Evolutionary conservation across 2,113 vertebrate species (phyloP), one percentile per base, ranked within the genome.

Genomic region (Fulmarus glacialis): DNA sequence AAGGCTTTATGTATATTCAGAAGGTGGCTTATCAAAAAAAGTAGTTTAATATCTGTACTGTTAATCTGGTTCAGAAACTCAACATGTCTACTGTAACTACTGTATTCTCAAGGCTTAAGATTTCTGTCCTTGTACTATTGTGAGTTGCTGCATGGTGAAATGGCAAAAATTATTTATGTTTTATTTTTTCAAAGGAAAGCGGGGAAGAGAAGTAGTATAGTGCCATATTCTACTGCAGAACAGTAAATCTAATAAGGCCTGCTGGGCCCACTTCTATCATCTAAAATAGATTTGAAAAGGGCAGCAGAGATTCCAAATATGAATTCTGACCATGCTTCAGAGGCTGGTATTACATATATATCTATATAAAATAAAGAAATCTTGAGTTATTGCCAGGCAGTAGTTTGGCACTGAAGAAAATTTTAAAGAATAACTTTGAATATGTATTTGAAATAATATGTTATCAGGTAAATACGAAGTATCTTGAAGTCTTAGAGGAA

Each of bases 181-280:
- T 79, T 52, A 60, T 85, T 97, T 97, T 97, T 94, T 96, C 89
- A 97, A 91, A 4, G 4, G 53, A 17, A 95, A 84, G 79, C 75
- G 60, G 66, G 32, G 8, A 96, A 93, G 56, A 83, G 71, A 93
- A 97, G 83, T 93, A 91, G 62, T 83, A 8, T 66, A 56, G 36
- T 89, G 34, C 80, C 73, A 68, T 92, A 59, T 90, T 97, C 86
- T 75, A 34, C 58, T 53, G n/a, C 43, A 52, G 81, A 86, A 88
- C 50, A 92, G 55, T 97, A 96, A 96, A 97, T 95, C 87, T 87
- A 96, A 79, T 97, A 92, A 96, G 93, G 90, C 30, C 91, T 98
- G 60, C 93, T 97, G 89, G 82, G 95, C 67, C 84, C 45, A 73
- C 75, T 97, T 96, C 91, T 96, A 89, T 96, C 58, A 92, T 86